Evolutionary conservation across 1,140 invertebrate species (phyloP), one percentile per base, ranked within the genome.

Genomic region (Apis mellifera): DNA sequence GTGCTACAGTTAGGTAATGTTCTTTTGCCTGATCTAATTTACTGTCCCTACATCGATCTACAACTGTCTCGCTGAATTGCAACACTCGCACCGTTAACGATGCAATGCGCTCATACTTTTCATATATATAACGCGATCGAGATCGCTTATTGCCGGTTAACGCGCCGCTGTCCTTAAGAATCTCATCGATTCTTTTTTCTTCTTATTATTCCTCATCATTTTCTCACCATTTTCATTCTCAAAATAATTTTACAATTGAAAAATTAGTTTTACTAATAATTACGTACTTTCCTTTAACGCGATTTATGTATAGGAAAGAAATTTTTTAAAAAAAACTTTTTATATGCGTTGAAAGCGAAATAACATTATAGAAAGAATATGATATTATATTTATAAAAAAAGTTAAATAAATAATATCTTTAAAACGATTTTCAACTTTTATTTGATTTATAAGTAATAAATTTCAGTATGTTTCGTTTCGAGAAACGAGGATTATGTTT

Each of bases 1-100:
- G 80, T 88, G 86, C 83, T 84, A 83, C 83, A 89, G 88, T 92
- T 92, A 87, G 83, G 89, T 90, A 92, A 92, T 91, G 87, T 89
- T 92, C 90, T 50, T 90, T 92, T 90, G 91, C 89, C 89, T 92
- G 93, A 93, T 93, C 92, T 92, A 93, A 93, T 93, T 93, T 93
- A 93, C 88, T 89, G 88, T 87, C 84, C 90, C 89, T 89, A 89
- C 91, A 93, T 92, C 92, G 92, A 93, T 93, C 91, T 89, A 84
- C 90, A 89, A 90, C 92, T 92, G 90, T 91, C 92, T 92, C 85
- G 62, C 69, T 65, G 79, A 78, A 84, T 90, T 91, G 84, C 90
- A 89, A 89, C 90, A 86, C 83, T 88, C 80, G 78, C 74, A 80
- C 86, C 65, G 84, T 85, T 86, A 86, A 84, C 88, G 83, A 84